Conservation (phyloP, 2,888 invertebrate species). For the Drosophila koepferae region DNA sequence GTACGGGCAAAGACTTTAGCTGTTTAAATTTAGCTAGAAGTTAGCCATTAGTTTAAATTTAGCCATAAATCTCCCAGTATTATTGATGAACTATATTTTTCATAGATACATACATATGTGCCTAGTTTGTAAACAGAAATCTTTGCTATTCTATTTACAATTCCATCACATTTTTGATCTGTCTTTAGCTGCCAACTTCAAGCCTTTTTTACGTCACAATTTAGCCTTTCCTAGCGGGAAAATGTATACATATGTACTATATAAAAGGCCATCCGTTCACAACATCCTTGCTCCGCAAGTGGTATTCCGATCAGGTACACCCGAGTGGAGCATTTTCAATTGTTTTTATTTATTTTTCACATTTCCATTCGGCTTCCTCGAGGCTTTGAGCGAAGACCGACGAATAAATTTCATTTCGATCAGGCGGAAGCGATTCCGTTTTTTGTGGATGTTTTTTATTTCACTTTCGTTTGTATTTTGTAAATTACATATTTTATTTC, state of each 20-base stretch:
- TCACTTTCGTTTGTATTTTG: conserved; percentile 35
- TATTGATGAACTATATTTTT: too few relatives aligned
- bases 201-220: too few relatives aligned
- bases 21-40: too few relatives aligned
- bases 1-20: too few relatives aligned
- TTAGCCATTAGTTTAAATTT: too few relatives aligned
- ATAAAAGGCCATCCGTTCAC: neutral
- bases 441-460: conserved; percentile 25
- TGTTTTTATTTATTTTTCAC: conserved; percentile 15
- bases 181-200: too few relatives aligned
- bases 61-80: too few relatives aligned
- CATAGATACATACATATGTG: too few relatives aligned
- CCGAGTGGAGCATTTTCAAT: conserved; percentile 10
- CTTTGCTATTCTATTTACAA: too few relatives aligned
- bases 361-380: conserved; percentile 22
- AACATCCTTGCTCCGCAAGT: neutral
- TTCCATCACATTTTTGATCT: too few relatives aligned
- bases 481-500: conserved; percentile 38
- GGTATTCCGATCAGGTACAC: conserved; percentile 15
- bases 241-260: too few relatives aligned
- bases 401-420: conserved; percentile 48
- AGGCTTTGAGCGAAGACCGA: conserved; percentile 56
- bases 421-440: conserved; percentile 69
- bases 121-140: too few relatives aligned
- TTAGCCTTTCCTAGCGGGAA: neutral